These are phyloP conservation scores for Bicyclus anynana DNA, from an alignment of 1,140 invertebrate genomes.

Conservation along the genomic window DNA sequence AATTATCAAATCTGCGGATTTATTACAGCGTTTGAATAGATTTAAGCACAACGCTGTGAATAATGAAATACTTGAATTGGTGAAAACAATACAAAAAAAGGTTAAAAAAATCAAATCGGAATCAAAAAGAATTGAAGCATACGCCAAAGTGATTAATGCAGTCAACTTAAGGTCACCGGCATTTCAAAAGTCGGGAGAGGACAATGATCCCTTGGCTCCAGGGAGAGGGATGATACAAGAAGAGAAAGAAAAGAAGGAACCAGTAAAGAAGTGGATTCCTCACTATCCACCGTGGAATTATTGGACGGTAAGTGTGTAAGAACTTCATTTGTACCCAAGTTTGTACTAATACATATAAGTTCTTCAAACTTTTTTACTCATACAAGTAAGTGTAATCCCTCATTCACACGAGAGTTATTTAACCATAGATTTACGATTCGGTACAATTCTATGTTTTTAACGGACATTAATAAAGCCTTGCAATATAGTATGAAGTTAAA, in stretches of 20 bases:
- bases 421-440: too few relatives aligned
- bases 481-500: too few relatives aligned
- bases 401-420: too few relatives aligned
- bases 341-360: too few relatives aligned
- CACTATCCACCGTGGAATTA: slow-evolving; percentile 43
- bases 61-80: background rate
- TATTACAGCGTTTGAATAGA: background rate
- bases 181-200: slow-evolving; percentile 26
- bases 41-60: background rate
- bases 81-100: background rate
- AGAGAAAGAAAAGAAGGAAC: background rate
- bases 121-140: background rate
- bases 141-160: slow-evolving; percentile 8
- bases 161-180: slow-evolving; percentile 9
- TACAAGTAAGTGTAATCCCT: too few relatives aligned
- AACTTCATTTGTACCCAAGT: too few relatives aligned
- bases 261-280: slow-evolving; percentile 20
- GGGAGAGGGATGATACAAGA: slow-evolving; percentile 5
- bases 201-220: slow-evolving; percentile 19
- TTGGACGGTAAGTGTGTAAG: slow-evolving; percentile 51
- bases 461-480: too few relatives aligned
- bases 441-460: too few relatives aligned
- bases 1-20: background rate
- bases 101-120: background rate
- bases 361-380: too few relatives aligned